phyloP scores from a whole-genome alignment of 1,140 invertebrate genomes.

The Drosophila micromelanica region DNA sequence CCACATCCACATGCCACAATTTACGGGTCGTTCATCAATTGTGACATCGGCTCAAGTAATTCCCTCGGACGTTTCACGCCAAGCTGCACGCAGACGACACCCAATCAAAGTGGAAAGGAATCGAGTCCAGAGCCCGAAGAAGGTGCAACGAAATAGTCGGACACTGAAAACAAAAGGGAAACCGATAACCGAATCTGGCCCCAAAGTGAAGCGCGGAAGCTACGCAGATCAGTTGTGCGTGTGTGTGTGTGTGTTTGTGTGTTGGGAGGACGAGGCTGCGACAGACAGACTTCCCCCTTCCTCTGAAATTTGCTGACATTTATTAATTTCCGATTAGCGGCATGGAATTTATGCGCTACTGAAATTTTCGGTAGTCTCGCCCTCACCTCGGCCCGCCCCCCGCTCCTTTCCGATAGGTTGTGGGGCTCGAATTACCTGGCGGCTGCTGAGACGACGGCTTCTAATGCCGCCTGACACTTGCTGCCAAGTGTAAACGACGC shows the following conservation, averaged over 20 bases:
- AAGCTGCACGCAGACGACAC: slow-evolving; percentile 79
- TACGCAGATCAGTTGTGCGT: neutral
- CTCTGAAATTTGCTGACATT: slow-evolving; percentile 60
- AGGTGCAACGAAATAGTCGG: slow-evolving; percentile 40
- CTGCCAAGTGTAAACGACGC: slow-evolving; percentile 69
- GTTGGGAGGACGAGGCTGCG: neutral
- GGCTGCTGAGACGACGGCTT: slow-evolving; percentile 24
- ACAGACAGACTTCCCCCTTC: slow-evolving; percentile 6
- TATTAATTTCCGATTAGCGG: slow-evolving; percentile 76
- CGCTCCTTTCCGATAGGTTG: neutral
- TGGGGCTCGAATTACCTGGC: slow-evolving; percentile 51
- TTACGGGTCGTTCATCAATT: slow-evolving; percentile 76
- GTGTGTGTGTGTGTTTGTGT: neutral
- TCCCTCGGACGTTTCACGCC: slow-evolving; percentile 75
- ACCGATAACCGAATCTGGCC: slow-evolving; percentile 27
- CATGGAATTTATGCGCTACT: slow-evolving; percentile 75
- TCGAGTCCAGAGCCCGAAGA: slow-evolving; percentile 15
- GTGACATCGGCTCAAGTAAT: slow-evolving; percentile 77
- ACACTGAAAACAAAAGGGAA: slow-evolving; percentile 48
- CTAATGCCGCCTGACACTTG: slow-evolving; percentile 74
- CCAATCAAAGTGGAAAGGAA: slow-evolving; percentile 66
- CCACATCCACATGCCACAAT: slow-evolving; percentile 67
- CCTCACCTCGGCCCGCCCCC: neutral
- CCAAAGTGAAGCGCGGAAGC: slow-evolving; percentile 48
- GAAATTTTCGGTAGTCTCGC: slow-evolving; percentile 47